Evolutionary conservation across 2,888 invertebrate genomes (phyloP).

Genomic region (Acronicta leporina): DNA sequence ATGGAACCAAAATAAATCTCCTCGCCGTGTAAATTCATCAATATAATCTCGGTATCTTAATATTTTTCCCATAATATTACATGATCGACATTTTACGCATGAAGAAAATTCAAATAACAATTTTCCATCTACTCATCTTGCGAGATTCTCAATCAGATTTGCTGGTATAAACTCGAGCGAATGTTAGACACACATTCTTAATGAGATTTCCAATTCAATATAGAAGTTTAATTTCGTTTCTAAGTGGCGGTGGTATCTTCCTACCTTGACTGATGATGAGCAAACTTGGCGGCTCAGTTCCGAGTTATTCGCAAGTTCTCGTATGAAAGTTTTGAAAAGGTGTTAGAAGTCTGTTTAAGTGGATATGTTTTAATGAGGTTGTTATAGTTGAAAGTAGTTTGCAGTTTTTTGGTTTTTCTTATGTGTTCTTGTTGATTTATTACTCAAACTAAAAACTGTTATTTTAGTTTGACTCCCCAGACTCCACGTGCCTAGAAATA

Average conservation of each 20-base stretch:
- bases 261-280: slow-evolving; percentile 50
- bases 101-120: slow-evolving; percentile 5
- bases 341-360: slow-evolving; percentile 16
- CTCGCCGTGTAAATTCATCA: background rate
- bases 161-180: slow-evolving; percentile 21
- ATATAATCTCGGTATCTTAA: background rate
- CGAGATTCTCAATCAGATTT: slow-evolving; percentile 12
- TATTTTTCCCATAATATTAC: background rate
- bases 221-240: slow-evolving; percentile 54
- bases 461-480: too few species aligned
- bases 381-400: background rate
- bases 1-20: too few species aligned
- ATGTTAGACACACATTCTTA: slow-evolving; percentile 33
- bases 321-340: slow-evolving; percentile 26
- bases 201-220: slow-evolving; percentile 65
- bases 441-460: background rate
- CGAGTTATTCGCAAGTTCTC: slow-evolving; percentile 39
- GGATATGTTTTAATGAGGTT: slow-evolving; percentile 13
- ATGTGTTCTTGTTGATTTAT: background rate
- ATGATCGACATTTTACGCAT: too few species aligned
- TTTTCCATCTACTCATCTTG: slow-evolving; percentile 7
- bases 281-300: slow-evolving; percentile 34
- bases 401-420: too few species aligned
- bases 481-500: background rate
- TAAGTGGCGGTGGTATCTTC: slow-evolving; percentile 46